Conservation (phyloP, 2,113 vertebrate species). For the Pangasianodon gigas region DNA sequence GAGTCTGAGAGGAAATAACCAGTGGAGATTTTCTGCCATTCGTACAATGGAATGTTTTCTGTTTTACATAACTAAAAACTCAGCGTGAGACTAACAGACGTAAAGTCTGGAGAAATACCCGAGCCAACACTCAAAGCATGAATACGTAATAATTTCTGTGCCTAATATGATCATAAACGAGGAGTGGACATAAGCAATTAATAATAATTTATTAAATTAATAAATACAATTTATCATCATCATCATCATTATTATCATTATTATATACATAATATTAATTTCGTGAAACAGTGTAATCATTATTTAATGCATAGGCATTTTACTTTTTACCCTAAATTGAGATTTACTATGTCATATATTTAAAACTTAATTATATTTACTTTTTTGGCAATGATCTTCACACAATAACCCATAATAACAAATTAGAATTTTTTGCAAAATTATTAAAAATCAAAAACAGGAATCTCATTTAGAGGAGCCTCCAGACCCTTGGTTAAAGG, state of each 20-base stretch:
- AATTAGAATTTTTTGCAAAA: too few relatives aligned
- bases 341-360: too few relatives aligned
- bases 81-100: conserved; percentile 6
- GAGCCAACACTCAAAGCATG: conserved; percentile 6
- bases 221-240: background rate
- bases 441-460: too few relatives aligned
- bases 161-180: background rate
- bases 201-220: too few relatives aligned
- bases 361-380: too few relatives aligned
- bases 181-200: too few relatives aligned
- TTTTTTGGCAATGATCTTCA: background rate
- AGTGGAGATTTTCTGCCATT: conserved; percentile 25
- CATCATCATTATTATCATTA: background rate
- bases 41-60: conserved; percentile 17
- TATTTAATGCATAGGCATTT: too few relatives aligned
- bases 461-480: background rate
- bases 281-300: too few relatives aligned
- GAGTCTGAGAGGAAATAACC: conserved; percentile 29
- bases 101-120: background rate
- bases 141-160: conserved; percentile 7
- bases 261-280: too few relatives aligned
- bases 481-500: background rate
- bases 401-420: background rate
- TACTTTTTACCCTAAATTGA: too few relatives aligned
- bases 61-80: background rate